Conservation (phyloP, 2,797 vertebrate species). For the Eidolon dupreanum region DNA sequence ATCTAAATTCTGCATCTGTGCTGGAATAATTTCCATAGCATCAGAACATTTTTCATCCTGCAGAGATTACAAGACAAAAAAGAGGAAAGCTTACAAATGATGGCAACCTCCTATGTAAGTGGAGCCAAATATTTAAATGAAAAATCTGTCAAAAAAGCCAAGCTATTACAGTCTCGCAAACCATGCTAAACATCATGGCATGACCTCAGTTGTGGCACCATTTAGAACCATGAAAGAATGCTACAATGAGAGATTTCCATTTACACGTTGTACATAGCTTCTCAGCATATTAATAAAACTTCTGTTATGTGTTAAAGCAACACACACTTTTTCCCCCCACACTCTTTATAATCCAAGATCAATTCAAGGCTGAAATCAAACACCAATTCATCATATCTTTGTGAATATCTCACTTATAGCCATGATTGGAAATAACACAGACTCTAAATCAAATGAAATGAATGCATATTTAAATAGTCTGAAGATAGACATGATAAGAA, state of each 20-base stretch:
- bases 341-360: conserved; percentile 14
- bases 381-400: neutral
- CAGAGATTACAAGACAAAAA: conserved; percentile 74
- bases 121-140: conserved; percentile 80
- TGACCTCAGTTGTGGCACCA: conserved; percentile 62
- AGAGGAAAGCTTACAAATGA: conserved; percentile 61
- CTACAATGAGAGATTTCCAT: conserved; percentile 62
- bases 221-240: conserved; percentile 60
- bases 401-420: neutral
- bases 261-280: conserved; percentile 46
- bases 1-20: conserved; percentile 84
- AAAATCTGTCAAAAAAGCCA: conserved; percentile 76
- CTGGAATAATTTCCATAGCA: conserved; percentile 83
- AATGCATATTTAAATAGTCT: neutral
- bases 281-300: conserved; percentile 70
- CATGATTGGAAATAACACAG: neutral
- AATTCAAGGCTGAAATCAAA: conserved; percentile 6
- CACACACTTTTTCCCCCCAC: neutral
- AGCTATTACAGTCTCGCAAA: conserved; percentile 73
- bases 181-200: conserved; percentile 51
- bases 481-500: neutral
- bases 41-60: conserved; percentile 81
- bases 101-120: conserved; percentile 71
- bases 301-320: conserved; percentile 23
- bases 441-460: neutral